Base-by-base conservation (phyloP, 2,888 invertebrate genomes). In the Dynastes hyllus region DNA sequence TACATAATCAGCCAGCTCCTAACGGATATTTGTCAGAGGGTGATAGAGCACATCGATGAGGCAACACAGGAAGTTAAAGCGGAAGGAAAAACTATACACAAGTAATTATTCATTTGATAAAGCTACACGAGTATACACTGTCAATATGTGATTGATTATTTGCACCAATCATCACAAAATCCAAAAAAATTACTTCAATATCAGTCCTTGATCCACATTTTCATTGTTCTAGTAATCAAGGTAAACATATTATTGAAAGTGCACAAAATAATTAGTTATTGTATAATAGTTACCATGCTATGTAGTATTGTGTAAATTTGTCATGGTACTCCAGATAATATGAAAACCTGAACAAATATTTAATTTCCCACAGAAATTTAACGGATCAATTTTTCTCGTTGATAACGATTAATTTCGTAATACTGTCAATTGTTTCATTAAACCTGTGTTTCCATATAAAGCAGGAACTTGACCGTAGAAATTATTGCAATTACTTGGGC, bases 1-100 rank as follows among this genome's bases (percentile, higher is more conserved):
- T 85, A 87, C 67, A 91, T 92, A 79, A 88, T 91, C 69, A 88
- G 90, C 50, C 88, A 89, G 53, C 88, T 92, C 78, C 82, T 92
- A 76, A 87, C 88, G 67, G 88, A 87, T 55, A 91, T 91, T 76
- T 90, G 90, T 0, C 87, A 88, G 70, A 88, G 90, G 58, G 84
- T 92, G 80, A 86, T 90, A 6, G 88, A 86, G 8, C 87, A 90
- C 45, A 89, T 90, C 4, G 87, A 88, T 16, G 90, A 91, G 81
- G 83, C 91, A 53, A 82, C 73, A 5, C 58, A 73, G 37, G 73
- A 73, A 9, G 40, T 73, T 22, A 73, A 73, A 45, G 58, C n/a
- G 6, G 58, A 73, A 58, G 73, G 73, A 40, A 55, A 58, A n/a
- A 73, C 58, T 16, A 73, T 73, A 40, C 40, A 58, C 11, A 73